Evolutionary conservation across 2,113 vertebrate species (phyloP), one percentile per base, ranked within the genome.

Genomic region (Corythoichthys intestinalis): DNA sequence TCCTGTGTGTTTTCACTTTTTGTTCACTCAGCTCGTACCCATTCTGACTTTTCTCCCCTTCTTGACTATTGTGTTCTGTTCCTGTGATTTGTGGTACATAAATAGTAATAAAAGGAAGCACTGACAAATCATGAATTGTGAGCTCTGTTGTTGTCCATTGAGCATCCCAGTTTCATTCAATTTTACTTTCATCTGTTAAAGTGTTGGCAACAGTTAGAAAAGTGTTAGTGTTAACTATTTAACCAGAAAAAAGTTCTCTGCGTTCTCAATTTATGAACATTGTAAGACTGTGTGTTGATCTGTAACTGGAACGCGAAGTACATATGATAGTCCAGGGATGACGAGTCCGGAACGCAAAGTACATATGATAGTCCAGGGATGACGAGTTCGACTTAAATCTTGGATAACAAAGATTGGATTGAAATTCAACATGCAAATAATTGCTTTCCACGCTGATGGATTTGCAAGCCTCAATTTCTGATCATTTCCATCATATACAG

Each of bases 71-170:
- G 35, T 1, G 38, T 50, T 75, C 44, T 81, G 68, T 83, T 69
- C 68, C 65, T 11, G 56, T 2, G 6, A 71, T 62, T 67, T 59
- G 17, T 9, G 7, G 41, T 5, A 44, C 41, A 44, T 44, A 44
- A 5, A 44, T 44, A 8, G 41, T 44, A 2, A 13, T 58, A 60
- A 70, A 66, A 58, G 10, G 17, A 4, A 73, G 50, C 56, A 2
- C 74, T 68, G 72, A 53, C 34, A 73, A 72, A 72, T 52, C 65
- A 17, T 73, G 76, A 73, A 83, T 80, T 73, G 71, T 57, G 66
- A 34, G 64, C 78, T 77, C 80, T 71, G 14, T 67, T 62, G 34
- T 28, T 66, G 58, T 54, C 66, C 65, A 62, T 58, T 69, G 13
- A 76, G 44, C 73, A 52, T 75, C 50, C 48, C 37, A 14, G 67